These are phyloP conservation scores for Bubalus kerabau DNA, from an alignment of 2,113 vertebrate genomes.

Conservation along the genomic window DNA sequence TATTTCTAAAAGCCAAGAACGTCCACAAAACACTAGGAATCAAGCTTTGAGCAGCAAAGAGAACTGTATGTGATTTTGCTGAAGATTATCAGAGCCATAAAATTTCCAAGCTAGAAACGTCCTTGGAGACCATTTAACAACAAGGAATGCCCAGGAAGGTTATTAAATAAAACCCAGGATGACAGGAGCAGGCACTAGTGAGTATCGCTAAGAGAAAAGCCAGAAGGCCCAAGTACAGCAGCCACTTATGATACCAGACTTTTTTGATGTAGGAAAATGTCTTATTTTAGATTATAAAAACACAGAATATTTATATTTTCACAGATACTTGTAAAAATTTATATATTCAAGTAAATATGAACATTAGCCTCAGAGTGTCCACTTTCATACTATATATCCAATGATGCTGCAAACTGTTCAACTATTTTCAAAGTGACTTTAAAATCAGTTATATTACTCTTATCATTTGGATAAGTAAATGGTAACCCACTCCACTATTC, in stretches of 20 bases:
- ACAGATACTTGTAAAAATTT: not conserved
- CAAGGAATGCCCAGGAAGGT: not conserved
- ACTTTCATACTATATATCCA: not conserved
- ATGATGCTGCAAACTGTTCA: not conserved
- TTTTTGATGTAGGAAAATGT: not conserved
- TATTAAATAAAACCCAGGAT: not conserved
- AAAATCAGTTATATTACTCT: not conserved
- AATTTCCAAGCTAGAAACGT: not conserved
- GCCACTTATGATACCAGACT: not conserved
- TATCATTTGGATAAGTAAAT: not conserved
- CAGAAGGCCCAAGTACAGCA: not conserved
- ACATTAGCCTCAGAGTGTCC: not conserved
- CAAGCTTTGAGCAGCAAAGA: not conserved
- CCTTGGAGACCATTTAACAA: not conserved
- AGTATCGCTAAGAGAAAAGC: not conserved
- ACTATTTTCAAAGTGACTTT: not conserved
- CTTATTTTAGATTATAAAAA: not conserved
- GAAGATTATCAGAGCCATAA: not conserved
- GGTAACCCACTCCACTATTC: not conserved
- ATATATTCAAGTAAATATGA: not conserved
- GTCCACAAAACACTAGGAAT: not conserved
- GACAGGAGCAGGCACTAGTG: not conserved
- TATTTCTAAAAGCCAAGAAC: conserved; percentile 41
- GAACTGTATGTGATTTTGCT: not conserved
- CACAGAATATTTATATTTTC: not conserved